Conservation (phyloP, 2,113 vertebrate species). For the Bothrops jararaca region DNA sequence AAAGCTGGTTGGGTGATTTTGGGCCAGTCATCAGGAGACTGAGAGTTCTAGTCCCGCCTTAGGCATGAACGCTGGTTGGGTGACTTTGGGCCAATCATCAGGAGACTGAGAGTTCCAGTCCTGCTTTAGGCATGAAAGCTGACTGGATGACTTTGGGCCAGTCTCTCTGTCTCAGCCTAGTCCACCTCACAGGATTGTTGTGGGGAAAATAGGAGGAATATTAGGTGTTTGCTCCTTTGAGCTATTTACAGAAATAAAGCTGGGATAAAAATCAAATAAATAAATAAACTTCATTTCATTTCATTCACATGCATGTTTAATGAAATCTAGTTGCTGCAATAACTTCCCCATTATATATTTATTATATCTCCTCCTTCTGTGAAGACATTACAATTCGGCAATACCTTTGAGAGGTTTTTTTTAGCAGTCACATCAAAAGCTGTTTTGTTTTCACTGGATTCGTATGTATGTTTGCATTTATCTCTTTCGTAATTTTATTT, state of each 20-base stretch:
- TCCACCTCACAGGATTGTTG: neutral
- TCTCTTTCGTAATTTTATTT: neutral
- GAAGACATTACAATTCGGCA: neutral
- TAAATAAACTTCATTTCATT: neutral
- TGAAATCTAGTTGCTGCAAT: neutral
- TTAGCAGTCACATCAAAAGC: neutral
- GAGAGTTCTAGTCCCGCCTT: no score
- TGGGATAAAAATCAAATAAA: neutral
- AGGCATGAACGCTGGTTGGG: no score
- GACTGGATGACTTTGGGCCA: neutral
- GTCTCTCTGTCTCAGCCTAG: neutral
- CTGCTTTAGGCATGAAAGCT: neutral
- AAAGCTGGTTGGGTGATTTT: no score
- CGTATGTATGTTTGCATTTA: neutral
- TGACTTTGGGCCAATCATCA: no score
- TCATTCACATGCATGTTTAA: neutral
- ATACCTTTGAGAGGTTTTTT: neutral
- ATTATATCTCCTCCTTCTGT: neutral
- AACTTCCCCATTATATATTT: neutral
- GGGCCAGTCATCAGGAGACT: no score
- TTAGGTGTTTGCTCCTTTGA: neutral
- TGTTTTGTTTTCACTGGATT: neutral
- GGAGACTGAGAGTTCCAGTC: no score
- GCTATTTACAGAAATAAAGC: neutral
- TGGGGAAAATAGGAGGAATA: neutral